These are phyloP conservation scores for Meghimatium bilineatum DNA, from an alignment of 2,888 invertebrate species.

Conservation along the genomic window DNA sequence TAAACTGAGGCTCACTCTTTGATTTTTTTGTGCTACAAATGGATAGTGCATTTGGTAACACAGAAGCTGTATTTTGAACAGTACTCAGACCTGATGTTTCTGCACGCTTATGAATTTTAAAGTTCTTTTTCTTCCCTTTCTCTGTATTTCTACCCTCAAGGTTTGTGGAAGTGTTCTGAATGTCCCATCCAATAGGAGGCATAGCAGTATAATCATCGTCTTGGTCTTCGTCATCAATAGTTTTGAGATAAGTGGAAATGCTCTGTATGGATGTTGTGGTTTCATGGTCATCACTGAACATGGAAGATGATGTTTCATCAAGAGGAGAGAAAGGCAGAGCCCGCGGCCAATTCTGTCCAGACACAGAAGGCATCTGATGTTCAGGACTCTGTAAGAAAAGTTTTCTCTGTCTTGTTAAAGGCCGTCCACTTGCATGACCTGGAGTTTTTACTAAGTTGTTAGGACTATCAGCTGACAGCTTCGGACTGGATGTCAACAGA, in stretches of 20 bases:
- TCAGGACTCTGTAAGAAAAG: constrained; percentile 45
- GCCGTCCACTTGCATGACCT: constrained; percentile 26
- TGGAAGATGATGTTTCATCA: constrained; percentile 40
- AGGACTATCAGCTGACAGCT: constrained; percentile 29
- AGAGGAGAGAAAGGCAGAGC: constrained; percentile 34
- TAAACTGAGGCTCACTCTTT: constrained; percentile 44
- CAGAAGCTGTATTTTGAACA: background rate
- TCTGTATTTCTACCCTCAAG: background rate
- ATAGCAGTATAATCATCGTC: constrained; percentile 41
- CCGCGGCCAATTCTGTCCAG: constrained; percentile 4
- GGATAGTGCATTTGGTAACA: background rate
- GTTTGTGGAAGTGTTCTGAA: background rate
- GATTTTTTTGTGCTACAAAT: constrained; percentile 7
- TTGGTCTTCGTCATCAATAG: constrained; percentile 37
- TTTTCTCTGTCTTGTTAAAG: constrained; percentile 38
- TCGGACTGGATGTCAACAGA: constrained; percentile 42
- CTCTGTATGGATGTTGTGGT: constrained; percentile 44
- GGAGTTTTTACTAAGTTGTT: constrained; percentile 25
- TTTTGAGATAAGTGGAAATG: constrained; percentile 43
- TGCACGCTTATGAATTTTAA: background rate
- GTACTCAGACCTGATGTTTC: background rate
- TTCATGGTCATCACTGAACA: constrained; percentile 41
- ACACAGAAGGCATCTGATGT: constrained; percentile 11
- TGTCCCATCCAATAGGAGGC: constrained; percentile 41
- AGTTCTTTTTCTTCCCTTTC: constrained; percentile 34